Conservation (phyloP, 2,113 vertebrate genomes). For the Zeus faber region DNA sequence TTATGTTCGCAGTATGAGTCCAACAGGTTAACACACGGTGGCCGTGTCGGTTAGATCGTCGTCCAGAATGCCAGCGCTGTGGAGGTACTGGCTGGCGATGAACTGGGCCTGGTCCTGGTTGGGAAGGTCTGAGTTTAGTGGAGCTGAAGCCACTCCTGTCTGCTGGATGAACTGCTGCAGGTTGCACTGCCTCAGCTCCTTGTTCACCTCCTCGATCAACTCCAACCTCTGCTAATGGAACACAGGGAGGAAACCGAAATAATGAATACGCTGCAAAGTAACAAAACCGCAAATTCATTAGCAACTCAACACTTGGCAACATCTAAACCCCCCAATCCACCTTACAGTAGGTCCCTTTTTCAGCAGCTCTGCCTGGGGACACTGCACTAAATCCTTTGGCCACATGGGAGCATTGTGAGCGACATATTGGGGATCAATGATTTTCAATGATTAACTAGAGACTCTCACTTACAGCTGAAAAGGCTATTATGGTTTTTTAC, state of each 20-base stretch:
- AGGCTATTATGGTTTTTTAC: too few species aligned
- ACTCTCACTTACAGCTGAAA: neutral
- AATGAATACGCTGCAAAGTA: too few species aligned
- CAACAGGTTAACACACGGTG: neutral
- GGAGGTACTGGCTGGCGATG: neutral
- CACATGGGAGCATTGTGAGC: slow-evolving; percentile 9
- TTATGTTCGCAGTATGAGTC: too few species aligned
- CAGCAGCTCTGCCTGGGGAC: too few species aligned
- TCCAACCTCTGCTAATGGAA: slow-evolving; percentile 75
- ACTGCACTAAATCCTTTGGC: too few species aligned
- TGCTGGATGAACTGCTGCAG: slow-evolving; percentile 93
- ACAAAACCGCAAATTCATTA: too few species aligned
- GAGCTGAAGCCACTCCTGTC: slow-evolving; percentile 63
- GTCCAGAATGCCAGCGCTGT: slow-evolving; percentile 34
- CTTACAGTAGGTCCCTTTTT: too few species aligned
- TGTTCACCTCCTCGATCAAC: slow-evolving; percentile 84
- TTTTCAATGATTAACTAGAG: neutral
- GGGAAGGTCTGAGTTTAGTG: slow-evolving; percentile 53
- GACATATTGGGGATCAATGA: neutral
- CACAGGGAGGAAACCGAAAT: too few species aligned
- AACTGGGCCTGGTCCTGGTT: slow-evolving; percentile 19
- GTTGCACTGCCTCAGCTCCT: slow-evolving; percentile 90
- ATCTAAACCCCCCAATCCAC: too few species aligned
- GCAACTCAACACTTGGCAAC: too few species aligned
- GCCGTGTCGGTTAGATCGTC: slow-evolving; percentile 7